Evolutionary conservation across 2,888 invertebrate genomes (phyloP).

Genomic region (Bruchidius siliquastri): DNA sequence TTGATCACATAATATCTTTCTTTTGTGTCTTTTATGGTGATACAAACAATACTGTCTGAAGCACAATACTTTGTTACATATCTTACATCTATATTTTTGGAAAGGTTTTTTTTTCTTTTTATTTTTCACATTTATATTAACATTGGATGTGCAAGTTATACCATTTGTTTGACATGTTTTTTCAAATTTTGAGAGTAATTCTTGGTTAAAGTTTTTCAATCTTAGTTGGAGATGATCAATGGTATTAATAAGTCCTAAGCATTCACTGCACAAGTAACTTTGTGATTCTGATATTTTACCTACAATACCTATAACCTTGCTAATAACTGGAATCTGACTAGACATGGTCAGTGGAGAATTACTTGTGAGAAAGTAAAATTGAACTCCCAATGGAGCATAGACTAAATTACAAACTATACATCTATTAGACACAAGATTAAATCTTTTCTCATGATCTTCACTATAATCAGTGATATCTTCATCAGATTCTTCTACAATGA

Average conservation of each 20-base stretch:
- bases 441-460: slow-evolving; percentile 30
- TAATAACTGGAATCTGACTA: slow-evolving; percentile 40
- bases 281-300: slow-evolving; percentile 25
- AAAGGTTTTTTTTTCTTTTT: slow-evolving; percentile 19
- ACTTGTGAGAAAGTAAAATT: slow-evolving; percentile 42
- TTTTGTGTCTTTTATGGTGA: slow-evolving; percentile 38
- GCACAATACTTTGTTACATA: slow-evolving; percentile 37
- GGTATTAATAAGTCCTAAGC: slow-evolving; percentile 43
- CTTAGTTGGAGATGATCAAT: slow-evolving; percentile 45
- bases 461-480: slow-evolving; percentile 37
- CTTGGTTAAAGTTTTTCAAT: slow-evolving; percentile 35
- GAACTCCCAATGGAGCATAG: slow-evolving; percentile 38
- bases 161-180: slow-evolving; percentile 31
- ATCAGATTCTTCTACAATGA: slow-evolving; percentile 45
- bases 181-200: slow-evolving; percentile 37
- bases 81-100: slow-evolving; percentile 33
- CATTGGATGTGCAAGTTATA: slow-evolving; percentile 7
- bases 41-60: slow-evolving; percentile 31
- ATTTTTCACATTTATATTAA: slow-evolving; percentile 6
- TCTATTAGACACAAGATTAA: slow-evolving; percentile 27
- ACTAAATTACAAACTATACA: slow-evolving; percentile 42
- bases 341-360: slow-evolving; percentile 43
- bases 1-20: slow-evolving; percentile 38
- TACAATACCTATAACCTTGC: slow-evolving; percentile 35
- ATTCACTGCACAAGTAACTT: slow-evolving; percentile 42